Base-by-base conservation (phyloP, 2,113 vertebrate genomes). In the Hylia prasina region DNA sequence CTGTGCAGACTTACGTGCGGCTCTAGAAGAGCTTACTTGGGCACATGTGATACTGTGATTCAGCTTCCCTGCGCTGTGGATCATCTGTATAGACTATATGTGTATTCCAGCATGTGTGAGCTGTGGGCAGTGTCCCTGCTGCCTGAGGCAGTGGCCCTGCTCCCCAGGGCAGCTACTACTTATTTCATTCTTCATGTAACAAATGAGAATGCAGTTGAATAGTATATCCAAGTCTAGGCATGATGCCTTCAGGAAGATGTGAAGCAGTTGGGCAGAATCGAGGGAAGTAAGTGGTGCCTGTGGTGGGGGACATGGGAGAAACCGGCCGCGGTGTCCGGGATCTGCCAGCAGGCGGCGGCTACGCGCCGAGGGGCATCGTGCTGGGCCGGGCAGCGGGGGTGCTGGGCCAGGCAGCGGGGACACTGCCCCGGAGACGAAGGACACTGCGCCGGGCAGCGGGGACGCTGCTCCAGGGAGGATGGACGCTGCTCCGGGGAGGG, bases 401-500 rank as follows among this genome's bases (percentile, higher is more conserved):
- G 17, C 16, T 8, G 69, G 50, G 6, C 10, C 4, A 8, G 12
- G 13, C 15, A 39, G 30, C 15, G 33, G 8, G 33, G 51, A 16
- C 24, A 22, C 16, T 8, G 69, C 69, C 8, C 10, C 4, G 10
- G 12, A 10, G 22, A 39, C 4, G 2, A 27, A 37, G 37, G 60
- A 44, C 56, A 23, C 13, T n/a, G 69, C 37, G 2, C 11, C 3
- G 16, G 16, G 28, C 11, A 15, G 30, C 15, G 30, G 10, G 14
- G 47, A 19, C 22, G 11, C 17, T 20, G 13, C 30, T 2, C 24
- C 0, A 4, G n/a, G n/a, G n/a, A n/a, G n/a, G n/a, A n/a, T n/a
- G n/a, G n/a, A n/a, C n/a, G n/a, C n/a, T n/a, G n/a, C n/a, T n/a
- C n/a, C n/a, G 13, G 66, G 28, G 11, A 71, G 9, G 3, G 24